phyloP scores from a whole-genome alignment of 2,113 vertebrate species.

The Melanerpes aurifrons region DNA sequence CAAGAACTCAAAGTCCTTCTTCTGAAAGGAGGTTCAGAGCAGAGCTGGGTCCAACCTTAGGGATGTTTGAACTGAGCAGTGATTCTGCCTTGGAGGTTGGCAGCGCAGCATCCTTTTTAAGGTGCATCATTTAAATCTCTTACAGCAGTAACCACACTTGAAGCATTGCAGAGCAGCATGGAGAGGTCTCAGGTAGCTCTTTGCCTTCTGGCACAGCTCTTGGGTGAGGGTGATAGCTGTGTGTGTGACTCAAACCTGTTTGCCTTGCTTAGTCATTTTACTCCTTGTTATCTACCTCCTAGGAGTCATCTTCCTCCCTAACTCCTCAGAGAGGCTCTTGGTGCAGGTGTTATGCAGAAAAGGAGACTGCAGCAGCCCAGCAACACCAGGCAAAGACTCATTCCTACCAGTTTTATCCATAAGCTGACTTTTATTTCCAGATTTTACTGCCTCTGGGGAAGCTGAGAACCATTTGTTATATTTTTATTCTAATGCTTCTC shows the following conservation, averaged over 20 bases:
- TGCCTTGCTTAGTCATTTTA: background rate
- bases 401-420: background rate
- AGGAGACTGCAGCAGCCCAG: background rate
- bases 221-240: background rate
- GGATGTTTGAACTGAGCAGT: background rate
- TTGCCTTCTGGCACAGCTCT: background rate
- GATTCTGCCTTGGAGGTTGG: background rate
- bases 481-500: background rate
- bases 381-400: background rate
- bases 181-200: background rate
- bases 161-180: fast-evolving
- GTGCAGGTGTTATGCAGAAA: background rate
- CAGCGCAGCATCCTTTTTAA: background rate
- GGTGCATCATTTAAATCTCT: background rate
- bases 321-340: background rate
- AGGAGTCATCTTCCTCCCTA: background rate
- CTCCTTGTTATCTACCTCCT: background rate
- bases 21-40: background rate
- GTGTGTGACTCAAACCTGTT: background rate
- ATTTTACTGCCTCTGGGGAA: background rate
- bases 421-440: background rate
- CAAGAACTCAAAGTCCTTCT: background rate
- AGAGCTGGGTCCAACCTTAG: background rate
- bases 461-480: background rate
- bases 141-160: fast-evolving